These are phyloP conservation scores for Tyrophagus putrescentiae DNA, from an alignment of 1,140 invertebrate genomes.

Conservation along the genomic window DNA sequence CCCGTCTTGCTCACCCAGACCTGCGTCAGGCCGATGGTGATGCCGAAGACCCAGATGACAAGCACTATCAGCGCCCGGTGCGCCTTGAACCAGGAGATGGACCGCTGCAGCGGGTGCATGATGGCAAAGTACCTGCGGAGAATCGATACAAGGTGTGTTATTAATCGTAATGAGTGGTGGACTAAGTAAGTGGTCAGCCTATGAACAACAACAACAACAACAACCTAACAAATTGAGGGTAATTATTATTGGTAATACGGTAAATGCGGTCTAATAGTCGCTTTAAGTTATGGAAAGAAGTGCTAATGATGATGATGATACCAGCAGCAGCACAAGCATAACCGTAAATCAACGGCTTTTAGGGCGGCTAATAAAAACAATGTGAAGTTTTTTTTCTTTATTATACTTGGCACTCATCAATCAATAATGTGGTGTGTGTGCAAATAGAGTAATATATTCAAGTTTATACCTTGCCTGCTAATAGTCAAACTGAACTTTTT, in stretches of 20 bases:
- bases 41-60: conserved; percentile 37
- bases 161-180: not conserved
- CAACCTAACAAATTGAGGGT: too few species aligned
- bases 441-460: too few species aligned
- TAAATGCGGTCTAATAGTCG: not conserved
- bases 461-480: too few species aligned
- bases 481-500: too few species aligned
- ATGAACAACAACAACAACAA: too few species aligned
- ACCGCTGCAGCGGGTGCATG: conserved; percentile 33
- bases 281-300: not conserved
- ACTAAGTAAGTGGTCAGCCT: not conserved
- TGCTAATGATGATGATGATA: not conserved
- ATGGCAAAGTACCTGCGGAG: conserved; percentile 35
- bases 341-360: too few species aligned
- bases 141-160: conserved; percentile 3
- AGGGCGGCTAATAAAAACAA: too few species aligned
- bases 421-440: too few species aligned
- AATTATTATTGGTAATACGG: too few species aligned
- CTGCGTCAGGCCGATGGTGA: conserved; percentile 35
- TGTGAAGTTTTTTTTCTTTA: too few species aligned
- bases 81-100: conserved; percentile 28
- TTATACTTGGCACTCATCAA: too few species aligned
- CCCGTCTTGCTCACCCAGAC: conserved; percentile 32
- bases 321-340: too few species aligned
- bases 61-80: conserved; percentile 30